Conservation (phyloP, 1,140 invertebrate genomes). For the Pissodes strobi region DNA sequence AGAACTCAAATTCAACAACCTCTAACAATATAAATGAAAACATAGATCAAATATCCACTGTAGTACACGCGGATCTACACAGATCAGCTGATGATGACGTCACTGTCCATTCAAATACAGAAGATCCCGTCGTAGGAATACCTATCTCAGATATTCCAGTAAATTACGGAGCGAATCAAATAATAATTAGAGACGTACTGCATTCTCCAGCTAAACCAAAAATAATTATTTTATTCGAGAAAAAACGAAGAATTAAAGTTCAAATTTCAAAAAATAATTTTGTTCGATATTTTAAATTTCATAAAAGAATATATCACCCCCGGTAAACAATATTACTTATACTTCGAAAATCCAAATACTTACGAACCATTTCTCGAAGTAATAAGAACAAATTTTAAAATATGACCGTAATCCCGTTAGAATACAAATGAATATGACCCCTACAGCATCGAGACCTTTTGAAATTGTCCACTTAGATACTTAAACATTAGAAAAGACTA, state of each 20-base stretch:
- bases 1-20: too few species aligned
- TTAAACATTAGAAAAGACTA: conserved; percentile 11
- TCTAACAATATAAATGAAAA: too few species aligned
- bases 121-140: conserved; percentile 3
- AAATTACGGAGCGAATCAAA: conserved; percentile 1
- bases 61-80: neutral
- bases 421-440: conserved; percentile 26
- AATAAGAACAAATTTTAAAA: conserved; percentile 24
- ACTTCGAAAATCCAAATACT: conserved; percentile 22
- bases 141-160: neutral
- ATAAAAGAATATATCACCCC: conserved; percentile 16
- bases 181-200: conserved; percentile 1
- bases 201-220: conserved; percentile 12
- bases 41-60: neutral
- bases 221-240: conserved; percentile 15
- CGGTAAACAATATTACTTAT: conserved; percentile 14
- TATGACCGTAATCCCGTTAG: conserved; percentile 25
- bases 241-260: conserved; percentile 3
- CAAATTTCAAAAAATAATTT: conserved; percentile 6
- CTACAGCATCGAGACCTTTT: conserved; percentile 27
- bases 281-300: neutral
- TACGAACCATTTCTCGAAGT: conserved; percentile 18
- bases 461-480: conserved; percentile 29
- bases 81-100: neutral
- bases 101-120: neutral